Evolutionary conservation across 2,797 vertebrate species (phyloP).

Genomic region (Myiotriccus ornatus): DNA sequence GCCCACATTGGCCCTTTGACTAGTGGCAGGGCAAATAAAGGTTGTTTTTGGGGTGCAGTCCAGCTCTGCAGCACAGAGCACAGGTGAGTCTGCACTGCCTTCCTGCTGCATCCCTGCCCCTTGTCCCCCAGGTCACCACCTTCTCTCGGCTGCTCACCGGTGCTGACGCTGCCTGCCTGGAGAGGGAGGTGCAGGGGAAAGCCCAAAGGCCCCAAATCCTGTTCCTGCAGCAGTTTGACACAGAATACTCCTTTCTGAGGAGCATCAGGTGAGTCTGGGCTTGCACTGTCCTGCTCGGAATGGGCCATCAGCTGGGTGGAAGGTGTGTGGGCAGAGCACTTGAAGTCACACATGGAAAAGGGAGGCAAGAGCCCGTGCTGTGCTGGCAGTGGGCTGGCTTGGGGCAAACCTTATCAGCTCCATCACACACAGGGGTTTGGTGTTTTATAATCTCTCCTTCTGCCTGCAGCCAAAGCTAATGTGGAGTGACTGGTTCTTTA

Average conservation of each 20-base stretch:
- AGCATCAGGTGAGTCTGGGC: conserved; percentile 82
- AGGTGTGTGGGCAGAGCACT: accelerated
- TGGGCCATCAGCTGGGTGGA: background rate
- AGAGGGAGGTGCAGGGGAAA: conserved; percentile 54
- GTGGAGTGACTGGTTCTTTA: background rate
- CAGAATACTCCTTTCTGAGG: conserved; percentile 89
- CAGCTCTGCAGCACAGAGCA: background rate
- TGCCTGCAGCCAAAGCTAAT: background rate
- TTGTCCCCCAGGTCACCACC: conserved; percentile 85
- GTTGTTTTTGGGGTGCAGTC: background rate
- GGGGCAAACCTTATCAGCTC: accelerated
- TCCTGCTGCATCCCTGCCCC: background rate
- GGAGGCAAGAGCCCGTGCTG: background rate
- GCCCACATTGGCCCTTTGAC: background rate
- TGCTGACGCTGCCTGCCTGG: conserved; percentile 77
- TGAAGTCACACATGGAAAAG: background rate
- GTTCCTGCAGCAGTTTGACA: conserved; percentile 94
- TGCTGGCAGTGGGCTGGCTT: background rate
- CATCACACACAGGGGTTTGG: background rate
- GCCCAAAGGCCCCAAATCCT: conserved; percentile 76
- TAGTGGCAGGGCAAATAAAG: background rate
- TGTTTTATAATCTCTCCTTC: background rate
- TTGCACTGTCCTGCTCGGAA: accelerated
- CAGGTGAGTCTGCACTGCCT: background rate
- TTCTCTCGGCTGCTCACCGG: conserved; percentile 93